These are phyloP conservation scores for Labeo catla DNA, from an alignment of 2,113 vertebrate genomes.

Conservation along the genomic window DNA sequence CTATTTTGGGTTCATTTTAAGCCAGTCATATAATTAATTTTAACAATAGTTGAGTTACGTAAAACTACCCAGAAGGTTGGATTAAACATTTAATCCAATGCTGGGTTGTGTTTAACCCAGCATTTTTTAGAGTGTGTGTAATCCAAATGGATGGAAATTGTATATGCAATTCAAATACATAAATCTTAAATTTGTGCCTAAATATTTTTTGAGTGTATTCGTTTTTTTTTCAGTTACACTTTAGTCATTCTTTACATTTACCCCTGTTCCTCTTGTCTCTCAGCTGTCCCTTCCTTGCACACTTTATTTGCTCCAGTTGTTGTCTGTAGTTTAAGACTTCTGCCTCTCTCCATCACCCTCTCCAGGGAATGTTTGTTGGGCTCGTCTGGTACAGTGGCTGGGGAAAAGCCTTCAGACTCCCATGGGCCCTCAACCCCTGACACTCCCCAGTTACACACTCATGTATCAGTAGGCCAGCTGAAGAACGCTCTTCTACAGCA, in stretches of 20 bases:
- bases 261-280: not conserved
- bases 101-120: no score
- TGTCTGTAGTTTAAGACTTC: conserved; percentile 17
- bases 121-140: no score
- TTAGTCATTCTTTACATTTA: not conserved
- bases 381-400: conserved; percentile 57
- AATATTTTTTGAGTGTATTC: not conserved
- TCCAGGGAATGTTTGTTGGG: conserved; percentile 70
- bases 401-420: conserved; percentile 51
- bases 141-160: not conserved
- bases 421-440: conserved; percentile 42
- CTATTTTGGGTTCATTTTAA: no score
- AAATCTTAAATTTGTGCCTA: not conserved
- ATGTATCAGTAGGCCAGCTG: conserved; percentile 76
- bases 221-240: not conserved
- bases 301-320: conserved; percentile 34
- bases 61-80: no score
- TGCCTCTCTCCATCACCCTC: conserved; percentile 52
- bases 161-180: not conserved
- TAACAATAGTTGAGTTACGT: no score
- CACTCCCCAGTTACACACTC: conserved; percentile 71
- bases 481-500: conserved; percentile 74
- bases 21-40: no score
- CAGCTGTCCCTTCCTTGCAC: not conserved
- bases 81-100: no score